Conservation (phyloP, 2,113 vertebrate genomes). For the Elachura formosa region DNA sequence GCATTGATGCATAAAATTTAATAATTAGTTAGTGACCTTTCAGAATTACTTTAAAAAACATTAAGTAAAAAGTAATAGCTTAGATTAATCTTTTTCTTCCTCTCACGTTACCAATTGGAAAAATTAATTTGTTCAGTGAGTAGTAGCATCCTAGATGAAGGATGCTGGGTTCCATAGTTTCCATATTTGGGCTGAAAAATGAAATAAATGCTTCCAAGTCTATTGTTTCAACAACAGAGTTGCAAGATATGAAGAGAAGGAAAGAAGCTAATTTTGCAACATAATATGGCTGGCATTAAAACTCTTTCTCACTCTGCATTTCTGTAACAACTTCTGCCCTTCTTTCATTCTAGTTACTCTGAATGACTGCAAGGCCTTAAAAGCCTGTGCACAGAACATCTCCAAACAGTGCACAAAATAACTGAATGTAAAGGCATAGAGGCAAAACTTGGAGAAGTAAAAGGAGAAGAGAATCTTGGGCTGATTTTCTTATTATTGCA, state of each 20-base stretch:
- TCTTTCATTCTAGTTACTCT: background rate
- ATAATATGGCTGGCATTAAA: background rate
- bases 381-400: background rate
- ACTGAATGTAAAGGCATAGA: background rate
- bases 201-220: background rate
- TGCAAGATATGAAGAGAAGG: background rate
- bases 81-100: background rate
- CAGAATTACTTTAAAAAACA: background rate
- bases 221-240: background rate
- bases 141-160: background rate
- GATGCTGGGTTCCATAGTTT: background rate
- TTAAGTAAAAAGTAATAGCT: background rate
- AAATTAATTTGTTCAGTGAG: background rate
- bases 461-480: background rate
- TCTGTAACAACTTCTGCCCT: background rate
- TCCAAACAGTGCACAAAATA: background rate
- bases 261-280: background rate
- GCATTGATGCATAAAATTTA: background rate
- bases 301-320: background rate
- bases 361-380: background rate
- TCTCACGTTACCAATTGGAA: background rate
- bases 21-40: constrained; percentile 7
- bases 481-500: background rate
- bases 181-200: background rate
- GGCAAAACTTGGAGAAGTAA: background rate